A percentile compares a stretch with the other conserved stretches of the same genome.
These are phyloP conservation scores for Notechis scutatus DNA, from an alignment of 2,113 vertebrate species.

Conservation along the genomic window DNA sequence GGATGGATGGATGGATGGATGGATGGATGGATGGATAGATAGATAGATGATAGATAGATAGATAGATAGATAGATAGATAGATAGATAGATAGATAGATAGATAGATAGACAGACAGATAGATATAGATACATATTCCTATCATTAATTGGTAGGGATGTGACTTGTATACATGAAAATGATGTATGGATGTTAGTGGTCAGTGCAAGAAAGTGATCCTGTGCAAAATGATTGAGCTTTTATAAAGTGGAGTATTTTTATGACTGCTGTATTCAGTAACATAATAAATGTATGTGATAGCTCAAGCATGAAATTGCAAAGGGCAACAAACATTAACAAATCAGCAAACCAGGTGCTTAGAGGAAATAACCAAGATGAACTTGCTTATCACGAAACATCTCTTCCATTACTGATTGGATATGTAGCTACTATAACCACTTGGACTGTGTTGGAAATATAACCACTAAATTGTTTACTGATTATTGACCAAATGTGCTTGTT, in stretches of 20 bases:
- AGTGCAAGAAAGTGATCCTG: conserved; percentile 11
- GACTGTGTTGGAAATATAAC: conserved; percentile 9
- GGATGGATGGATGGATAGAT: too few species aligned
- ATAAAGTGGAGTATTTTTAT: conserved; percentile 39
- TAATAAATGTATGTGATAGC: conserved; percentile 51
- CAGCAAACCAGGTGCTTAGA: conserved; percentile 50
- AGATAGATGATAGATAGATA: too few species aligned
- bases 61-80: too few species aligned
- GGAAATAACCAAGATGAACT: conserved; percentile 52
- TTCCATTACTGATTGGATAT: conserved; percentile 47
- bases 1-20: too few species aligned
- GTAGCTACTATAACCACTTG: conserved; percentile 33
- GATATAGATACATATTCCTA: background rate
- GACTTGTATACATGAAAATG: background rate
- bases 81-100: too few species aligned
- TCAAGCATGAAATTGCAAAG: conserved; percentile 57
- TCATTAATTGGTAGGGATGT: background rate
- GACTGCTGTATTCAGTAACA: conserved; percentile 26
- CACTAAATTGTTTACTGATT: conserved; percentile 33
- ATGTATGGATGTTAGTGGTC: background rate
- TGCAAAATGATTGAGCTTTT: conserved; percentile 28
- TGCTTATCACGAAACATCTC: conserved; percentile 47
- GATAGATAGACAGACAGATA: too few species aligned
- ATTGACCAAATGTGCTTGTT: conserved; percentile 25
- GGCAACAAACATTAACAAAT: conserved; percentile 52